These are phyloP conservation scores for Drosophila conformis DNA, from an alignment of 2,888 invertebrate species.

Conservation along the genomic window DNA sequence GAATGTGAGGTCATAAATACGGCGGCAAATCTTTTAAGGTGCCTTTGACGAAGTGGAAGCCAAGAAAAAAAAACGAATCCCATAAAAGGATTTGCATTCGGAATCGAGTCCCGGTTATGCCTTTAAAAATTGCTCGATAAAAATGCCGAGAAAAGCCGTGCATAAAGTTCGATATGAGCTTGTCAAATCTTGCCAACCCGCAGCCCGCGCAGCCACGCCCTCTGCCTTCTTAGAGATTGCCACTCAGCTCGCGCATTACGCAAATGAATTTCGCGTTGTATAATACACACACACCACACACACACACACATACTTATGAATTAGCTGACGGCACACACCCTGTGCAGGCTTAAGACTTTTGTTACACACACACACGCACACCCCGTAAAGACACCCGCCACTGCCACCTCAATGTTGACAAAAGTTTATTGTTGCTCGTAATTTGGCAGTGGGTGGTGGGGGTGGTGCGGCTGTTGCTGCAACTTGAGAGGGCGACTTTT, in stretches of 20 bases:
- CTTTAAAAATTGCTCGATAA: slow-evolving; percentile 56
- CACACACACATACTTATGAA: slow-evolving; percentile 52
- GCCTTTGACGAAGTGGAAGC: slow-evolving; percentile 4
- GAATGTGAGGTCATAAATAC: slow-evolving; percentile 42
- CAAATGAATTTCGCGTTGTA: slow-evolving; percentile 72
- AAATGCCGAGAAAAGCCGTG: slow-evolving; percentile 59
- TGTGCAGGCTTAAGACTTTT: slow-evolving; percentile 67
- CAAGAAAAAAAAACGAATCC: neutral
- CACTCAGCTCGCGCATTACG: slow-evolving; percentile 65
- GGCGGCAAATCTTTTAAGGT: slow-evolving; percentile 48
- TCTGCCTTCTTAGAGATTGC: slow-evolving; percentile 1
- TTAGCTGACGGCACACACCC: slow-evolving; percentile 70
- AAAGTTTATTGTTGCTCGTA: slow-evolving; percentile 76
- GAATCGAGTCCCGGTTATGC: slow-evolving; percentile 56
- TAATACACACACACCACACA: neutral
- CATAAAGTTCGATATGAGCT: slow-evolving; percentile 69
- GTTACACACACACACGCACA: slow-evolving; percentile 16
- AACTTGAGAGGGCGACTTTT: slow-evolving; percentile 54
- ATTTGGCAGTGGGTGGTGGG: slow-evolving; percentile 47
- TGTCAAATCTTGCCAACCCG: slow-evolving; percentile 37
- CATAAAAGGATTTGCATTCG: slow-evolving; percentile 64
- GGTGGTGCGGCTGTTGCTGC: slow-evolving; percentile 42
- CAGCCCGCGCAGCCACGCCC: neutral
- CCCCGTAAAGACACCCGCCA: slow-evolving; percentile 13
- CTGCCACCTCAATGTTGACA: slow-evolving; percentile 42